Evolutionary conservation across 2,797 vertebrate genomes (phyloP).

Genomic region (Amphiprion clarkii): DNA sequence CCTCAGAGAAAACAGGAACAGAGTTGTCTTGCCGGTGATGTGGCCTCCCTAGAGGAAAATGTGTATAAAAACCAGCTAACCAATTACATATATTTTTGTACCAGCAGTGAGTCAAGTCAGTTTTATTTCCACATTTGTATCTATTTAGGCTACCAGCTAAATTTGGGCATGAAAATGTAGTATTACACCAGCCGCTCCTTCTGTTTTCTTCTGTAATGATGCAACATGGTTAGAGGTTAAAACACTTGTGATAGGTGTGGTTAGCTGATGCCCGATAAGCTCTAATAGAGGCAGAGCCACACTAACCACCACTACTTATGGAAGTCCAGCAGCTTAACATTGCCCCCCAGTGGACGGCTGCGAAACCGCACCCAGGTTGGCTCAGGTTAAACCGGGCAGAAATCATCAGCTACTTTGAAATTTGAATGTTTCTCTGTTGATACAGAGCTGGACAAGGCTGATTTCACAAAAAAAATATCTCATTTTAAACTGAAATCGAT

Average conservation of each 20-base stretch:
- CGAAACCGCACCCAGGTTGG: neutral
- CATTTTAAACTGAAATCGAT: neutral
- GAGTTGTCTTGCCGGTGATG: conserved; percentile 7
- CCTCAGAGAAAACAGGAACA: conserved; percentile 12
- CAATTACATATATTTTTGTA: neutral
- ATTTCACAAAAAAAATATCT: neutral
- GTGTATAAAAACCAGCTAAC: neutral
- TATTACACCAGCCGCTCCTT: neutral
- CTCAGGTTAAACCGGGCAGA: neutral
- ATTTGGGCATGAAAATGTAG: neutral
- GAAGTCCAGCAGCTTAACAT: conserved; percentile 34
- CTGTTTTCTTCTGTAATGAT: conserved; percentile 6
- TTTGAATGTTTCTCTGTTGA: neutral
- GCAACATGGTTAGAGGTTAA: conserved; percentile 29
- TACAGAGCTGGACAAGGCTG: neutral
- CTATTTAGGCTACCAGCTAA: conserved; percentile 14
- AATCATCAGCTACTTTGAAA: neutral
- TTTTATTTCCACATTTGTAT: conserved; percentile 26
- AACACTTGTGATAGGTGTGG: conserved; percentile 7
- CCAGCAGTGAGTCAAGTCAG: neutral
- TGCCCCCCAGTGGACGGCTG: conserved; percentile 59
- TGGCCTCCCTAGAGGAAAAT: conserved; percentile 29
- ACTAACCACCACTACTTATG: neutral
- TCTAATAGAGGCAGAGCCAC: neutral
- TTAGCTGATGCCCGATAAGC: conserved; percentile 12